Conservation (phyloP, 1,140 invertebrate species). For the Medauroidea extradentata region DNA sequence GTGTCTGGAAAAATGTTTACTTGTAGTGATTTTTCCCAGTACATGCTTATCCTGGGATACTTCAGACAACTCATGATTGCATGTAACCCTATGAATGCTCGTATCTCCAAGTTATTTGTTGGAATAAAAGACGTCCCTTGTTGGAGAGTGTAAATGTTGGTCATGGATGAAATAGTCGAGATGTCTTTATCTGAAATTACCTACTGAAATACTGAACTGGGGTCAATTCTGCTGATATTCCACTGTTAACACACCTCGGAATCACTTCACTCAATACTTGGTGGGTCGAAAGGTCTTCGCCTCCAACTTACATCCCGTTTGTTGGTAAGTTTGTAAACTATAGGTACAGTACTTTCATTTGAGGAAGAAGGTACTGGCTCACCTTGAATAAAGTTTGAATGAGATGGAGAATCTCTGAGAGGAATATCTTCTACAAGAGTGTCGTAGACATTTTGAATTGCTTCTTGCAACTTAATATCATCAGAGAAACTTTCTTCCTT, state of each 20-base stretch:
- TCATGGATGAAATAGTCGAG: not conserved
- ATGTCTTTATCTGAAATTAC: constrained; percentile 10
- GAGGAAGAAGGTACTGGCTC: no score
- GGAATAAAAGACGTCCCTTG: not conserved
- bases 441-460: no score
- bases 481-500: no score
- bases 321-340: no score
- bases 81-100: constrained; percentile 18
- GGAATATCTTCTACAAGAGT: no score
- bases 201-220: constrained; percentile 11
- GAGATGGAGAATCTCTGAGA: no score
- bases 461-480: no score
- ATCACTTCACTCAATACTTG: not conserved
- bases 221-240: not conserved
- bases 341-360: no score
- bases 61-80: constrained; percentile 18
- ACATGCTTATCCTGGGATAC: constrained; percentile 19
- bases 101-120: constrained; percentile 15
- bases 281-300: not conserved
- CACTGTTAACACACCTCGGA: not conserved
- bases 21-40: constrained; percentile 9
- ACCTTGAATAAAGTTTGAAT: no score
- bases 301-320: not conserved
- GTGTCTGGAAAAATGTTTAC: constrained; percentile 8
- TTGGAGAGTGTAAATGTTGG: constrained; percentile 9